Conservation (phyloP, 2,797 vertebrate genomes). For the Zenarchopterus dispar region DNA sequence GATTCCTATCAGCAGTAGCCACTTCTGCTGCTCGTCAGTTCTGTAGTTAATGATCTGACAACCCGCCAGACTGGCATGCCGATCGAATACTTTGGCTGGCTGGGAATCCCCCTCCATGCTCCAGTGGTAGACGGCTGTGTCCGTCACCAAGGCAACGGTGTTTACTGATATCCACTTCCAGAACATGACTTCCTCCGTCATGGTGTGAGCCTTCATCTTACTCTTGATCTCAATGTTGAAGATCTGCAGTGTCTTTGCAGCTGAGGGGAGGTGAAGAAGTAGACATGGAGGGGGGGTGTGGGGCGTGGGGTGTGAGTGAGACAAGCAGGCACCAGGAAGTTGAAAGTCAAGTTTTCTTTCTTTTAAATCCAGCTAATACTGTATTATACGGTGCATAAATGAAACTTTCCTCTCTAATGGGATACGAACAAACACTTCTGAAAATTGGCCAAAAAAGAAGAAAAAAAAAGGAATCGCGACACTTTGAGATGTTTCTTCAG, state of each 20-base stretch:
- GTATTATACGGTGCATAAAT: background rate
- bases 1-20: conserved; percentile 93
- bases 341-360: background rate
- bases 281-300: background rate
- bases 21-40: conserved; percentile 93
- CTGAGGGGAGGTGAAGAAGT: conserved; percentile 66
- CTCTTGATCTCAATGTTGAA: conserved; percentile 98
- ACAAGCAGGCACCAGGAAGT: background rate
- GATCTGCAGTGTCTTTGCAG: conserved; percentile 94
- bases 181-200: conserved; percentile 93
- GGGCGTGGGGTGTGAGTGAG: conserved; percentile 31
- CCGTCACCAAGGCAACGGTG: conserved; percentile 91
- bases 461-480: too few relatives aligned
- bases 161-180: conserved; percentile 97
- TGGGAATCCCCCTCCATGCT: conserved; percentile 95
- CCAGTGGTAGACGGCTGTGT: conserved; percentile 92
- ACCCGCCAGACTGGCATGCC: conserved; percentile 90
- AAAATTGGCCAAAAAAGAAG: too few relatives aligned
- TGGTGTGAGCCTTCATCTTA: conserved; percentile 94
- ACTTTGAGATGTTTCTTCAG: too few relatives aligned
- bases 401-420: background rate
- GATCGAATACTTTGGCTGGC: conserved; percentile 91
- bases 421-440: background rate
- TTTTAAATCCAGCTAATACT: background rate
- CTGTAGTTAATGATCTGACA: conserved; percentile 95